Evolutionary conservation across 2,113 vertebrate genomes (phyloP).

Genomic region (Aphyosemion australe): DNA sequence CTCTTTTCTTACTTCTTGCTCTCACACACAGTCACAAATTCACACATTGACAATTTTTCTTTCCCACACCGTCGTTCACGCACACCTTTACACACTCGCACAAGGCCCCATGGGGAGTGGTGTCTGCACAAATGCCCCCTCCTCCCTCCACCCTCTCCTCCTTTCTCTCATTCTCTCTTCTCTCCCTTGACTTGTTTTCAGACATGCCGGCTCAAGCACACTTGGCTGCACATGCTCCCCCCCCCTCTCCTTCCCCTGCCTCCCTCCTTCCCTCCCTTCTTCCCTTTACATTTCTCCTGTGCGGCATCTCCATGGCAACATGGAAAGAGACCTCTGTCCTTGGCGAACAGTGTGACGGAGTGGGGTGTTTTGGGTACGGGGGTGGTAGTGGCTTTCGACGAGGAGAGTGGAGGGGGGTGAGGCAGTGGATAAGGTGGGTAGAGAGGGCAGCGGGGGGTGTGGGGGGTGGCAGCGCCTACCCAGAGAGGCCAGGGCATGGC

Average conservation of each 20-base stretch:
- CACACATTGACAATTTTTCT: conserved; percentile 63
- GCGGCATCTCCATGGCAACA: conserved; percentile 83
- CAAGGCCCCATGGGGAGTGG: conserved; percentile 67
- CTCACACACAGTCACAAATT: conserved; percentile 64
- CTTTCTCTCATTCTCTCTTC: conserved; percentile 28
- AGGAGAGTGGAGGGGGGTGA: conserved; percentile 1
- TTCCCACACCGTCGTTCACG: conserved; percentile 58
- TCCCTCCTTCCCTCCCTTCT: conserved; percentile 18
- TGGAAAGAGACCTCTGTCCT: conserved; percentile 81
- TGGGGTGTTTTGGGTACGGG: conserved; percentile 60
- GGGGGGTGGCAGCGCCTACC: conserved; percentile 43
- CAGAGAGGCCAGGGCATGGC: conserved; percentile 63
- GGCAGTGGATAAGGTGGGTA: conserved; percentile 51
- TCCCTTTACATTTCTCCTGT: conserved; percentile 77
- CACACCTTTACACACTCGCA: conserved; percentile 71
- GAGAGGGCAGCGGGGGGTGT: conserved; percentile 46
- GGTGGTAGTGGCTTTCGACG: conserved; percentile 11
- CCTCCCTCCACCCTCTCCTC: conserved; percentile 24
- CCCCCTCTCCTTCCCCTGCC: conserved; percentile 30
- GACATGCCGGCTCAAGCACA: conserved; percentile 78
- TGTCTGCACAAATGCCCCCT: conserved; percentile 66
- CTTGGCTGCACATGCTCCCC: conserved; percentile 77
- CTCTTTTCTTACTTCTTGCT: conserved; percentile 11
- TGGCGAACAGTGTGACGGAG: conserved; percentile 73
- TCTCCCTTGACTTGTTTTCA: conserved; percentile 71